Conservation (phyloP, 53 echinoderm and acorn worm species). For the Hippasteria phrygiana region DNA sequence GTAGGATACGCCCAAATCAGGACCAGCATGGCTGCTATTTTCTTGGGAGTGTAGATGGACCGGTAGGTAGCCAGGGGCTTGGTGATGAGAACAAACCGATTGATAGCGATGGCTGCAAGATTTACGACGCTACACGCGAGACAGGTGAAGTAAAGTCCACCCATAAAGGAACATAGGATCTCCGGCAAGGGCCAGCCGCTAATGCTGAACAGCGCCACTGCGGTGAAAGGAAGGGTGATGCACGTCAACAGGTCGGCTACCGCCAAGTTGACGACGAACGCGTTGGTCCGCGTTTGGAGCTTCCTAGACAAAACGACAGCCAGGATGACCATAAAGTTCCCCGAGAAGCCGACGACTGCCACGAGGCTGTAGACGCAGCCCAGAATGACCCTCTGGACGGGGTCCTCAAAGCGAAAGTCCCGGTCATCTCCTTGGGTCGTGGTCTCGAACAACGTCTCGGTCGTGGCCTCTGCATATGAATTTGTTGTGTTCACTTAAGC, state of each 20-base stretch:
- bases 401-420: constrained; percentile 67
- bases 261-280: constrained; percentile 79
- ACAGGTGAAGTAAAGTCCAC: constrained; percentile 47
- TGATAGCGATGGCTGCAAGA: constrained; percentile 71
- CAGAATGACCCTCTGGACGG: constrained; percentile 56
- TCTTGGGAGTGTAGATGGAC: constrained; percentile 65
- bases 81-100: constrained; percentile 74
- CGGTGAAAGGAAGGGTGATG: constrained; percentile 51
- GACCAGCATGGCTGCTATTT: constrained; percentile 67
- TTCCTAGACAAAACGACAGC: constrained; percentile 68
- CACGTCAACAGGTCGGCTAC: constrained; percentile 66
- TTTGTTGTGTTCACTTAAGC: no score
- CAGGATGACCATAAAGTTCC: constrained; percentile 74
- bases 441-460: background rate
- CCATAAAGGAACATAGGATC: constrained; percentile 50
- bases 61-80: constrained; percentile 50
- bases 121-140: constrained; percentile 70
- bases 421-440: constrained; percentile 37
- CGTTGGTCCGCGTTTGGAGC: constrained; percentile 77
- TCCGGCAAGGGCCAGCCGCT: constrained; percentile 73
- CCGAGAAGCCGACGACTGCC: constrained; percentile 52
- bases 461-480: no score
- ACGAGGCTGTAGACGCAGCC: constrained; percentile 54
- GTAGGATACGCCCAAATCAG: constrained; percentile 66
- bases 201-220: constrained; percentile 61